Evolutionary conservation across 2,797 vertebrate species (phyloP).

Genomic region (Microchirus variegatus): DNA sequence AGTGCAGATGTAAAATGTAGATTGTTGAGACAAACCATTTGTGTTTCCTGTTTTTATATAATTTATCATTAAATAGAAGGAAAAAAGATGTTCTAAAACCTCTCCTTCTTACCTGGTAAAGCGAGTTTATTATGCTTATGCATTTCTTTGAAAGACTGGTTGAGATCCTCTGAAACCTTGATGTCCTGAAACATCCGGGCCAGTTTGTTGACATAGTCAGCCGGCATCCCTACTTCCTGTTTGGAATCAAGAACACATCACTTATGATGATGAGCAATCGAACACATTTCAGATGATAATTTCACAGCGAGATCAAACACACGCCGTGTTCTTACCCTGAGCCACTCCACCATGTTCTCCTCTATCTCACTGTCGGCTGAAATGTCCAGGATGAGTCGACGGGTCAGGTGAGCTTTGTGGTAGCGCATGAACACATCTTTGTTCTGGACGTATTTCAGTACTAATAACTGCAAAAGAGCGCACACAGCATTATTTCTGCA

Average conservation of each 20-base stretch:
- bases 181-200: slow-evolving; percentile 99
- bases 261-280: background rate
- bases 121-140: slow-evolving; percentile 99
- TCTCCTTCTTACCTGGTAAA: slow-evolving; percentile 85
- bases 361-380: slow-evolving; percentile 98
- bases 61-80: no score
- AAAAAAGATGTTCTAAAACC: no score
- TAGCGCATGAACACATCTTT: slow-evolving; percentile 99
- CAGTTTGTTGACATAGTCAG: slow-evolving; percentile 98
- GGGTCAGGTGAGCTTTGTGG: slow-evolving; percentile 97
- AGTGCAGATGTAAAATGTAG: no score
- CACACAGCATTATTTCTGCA: background rate
- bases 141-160: slow-evolving; percentile 98
- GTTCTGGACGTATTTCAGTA: slow-evolving; percentile 98
- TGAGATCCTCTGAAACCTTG: slow-evolving; percentile 98
- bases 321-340: slow-evolving; percentile 85
- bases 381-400: slow-evolving; percentile 97
- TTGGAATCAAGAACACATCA: background rate
- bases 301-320: background rate
- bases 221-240: slow-evolving; percentile 99
- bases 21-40: no score
- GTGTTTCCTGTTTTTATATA: no score
- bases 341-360: slow-evolving; percentile 99
- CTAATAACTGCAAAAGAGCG: slow-evolving; percentile 85
- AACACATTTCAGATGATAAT: background rate